Percentiles rank a stretch among this genome's conserved stretches.
Conservation (phyloP, 2,797 vertebrate species). For the Otolemur crassicaudatus region DNA sequence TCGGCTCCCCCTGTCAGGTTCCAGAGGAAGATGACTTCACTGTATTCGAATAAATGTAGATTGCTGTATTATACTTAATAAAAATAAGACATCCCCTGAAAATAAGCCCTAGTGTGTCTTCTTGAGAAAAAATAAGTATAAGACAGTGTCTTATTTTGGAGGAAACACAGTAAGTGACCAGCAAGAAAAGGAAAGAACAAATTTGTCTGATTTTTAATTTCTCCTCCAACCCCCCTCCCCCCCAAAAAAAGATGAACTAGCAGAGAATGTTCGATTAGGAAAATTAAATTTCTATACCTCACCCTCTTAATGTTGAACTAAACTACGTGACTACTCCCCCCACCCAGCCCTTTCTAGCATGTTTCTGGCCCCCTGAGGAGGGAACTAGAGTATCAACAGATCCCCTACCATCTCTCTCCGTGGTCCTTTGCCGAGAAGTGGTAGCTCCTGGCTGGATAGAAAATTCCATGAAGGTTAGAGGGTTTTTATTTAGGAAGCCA, state of each 20-base stretch:
- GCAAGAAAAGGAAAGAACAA: background rate
- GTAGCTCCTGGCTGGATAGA: background rate
- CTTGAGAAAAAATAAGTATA: too few relatives aligned
- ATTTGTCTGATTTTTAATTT: background rate
- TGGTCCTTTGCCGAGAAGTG: background rate
- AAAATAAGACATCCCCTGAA: too few relatives aligned
- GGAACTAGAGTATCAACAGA: background rate
- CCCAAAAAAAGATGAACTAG: background rate
- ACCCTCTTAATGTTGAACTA: background rate
- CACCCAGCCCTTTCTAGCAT: background rate
- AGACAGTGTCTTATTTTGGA: too few relatives aligned
- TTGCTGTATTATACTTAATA: too few relatives aligned
- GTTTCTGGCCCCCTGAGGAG: too few relatives aligned
- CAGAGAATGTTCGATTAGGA: background rate
- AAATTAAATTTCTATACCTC: background rate
- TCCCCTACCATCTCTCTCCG: background rate
- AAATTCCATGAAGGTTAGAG: background rate
- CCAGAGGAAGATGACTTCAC: too few relatives aligned
- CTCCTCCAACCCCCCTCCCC: background rate
- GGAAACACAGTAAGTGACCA: background rate
- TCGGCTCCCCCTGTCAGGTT: too few relatives aligned
- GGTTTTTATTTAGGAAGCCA: background rate
- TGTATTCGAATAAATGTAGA: too few relatives aligned
- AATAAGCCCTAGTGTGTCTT: too few relatives aligned
- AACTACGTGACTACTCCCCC: background rate